A percentile compares a stretch with the other conserved stretches of the same genome.
Conservation (phyloP, 2,797 vertebrate species). For the Rhabdophis nuchalis region DNA sequence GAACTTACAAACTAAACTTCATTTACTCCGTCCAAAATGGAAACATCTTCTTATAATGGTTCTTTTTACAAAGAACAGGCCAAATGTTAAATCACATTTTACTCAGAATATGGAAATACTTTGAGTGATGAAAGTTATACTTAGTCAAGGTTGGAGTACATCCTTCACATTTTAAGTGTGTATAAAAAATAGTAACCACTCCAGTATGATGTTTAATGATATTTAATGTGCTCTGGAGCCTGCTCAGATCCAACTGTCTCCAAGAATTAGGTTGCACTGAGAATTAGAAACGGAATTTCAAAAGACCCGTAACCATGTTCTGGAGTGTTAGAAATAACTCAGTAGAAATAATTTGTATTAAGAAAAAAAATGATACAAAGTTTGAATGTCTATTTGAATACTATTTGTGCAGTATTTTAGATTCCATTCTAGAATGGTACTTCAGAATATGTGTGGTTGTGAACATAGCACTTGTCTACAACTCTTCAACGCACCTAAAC, state of each 20-base stretch:
- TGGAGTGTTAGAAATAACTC: conserved; percentile 26
- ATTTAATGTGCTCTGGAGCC: conserved; percentile 61
- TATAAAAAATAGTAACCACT: conserved; percentile 46
- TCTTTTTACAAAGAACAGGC: conserved; percentile 59
- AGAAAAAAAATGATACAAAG: neutral
- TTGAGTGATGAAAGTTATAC: conserved; percentile 62
- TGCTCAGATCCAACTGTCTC: conserved; percentile 56
- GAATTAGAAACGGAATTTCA: conserved; percentile 42
- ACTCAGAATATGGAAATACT: conserved; percentile 56
- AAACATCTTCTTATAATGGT: conserved; percentile 47
- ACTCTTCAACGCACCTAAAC: neutral
- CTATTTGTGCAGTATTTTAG: neutral
- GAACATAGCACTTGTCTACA: neutral
- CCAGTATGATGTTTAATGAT: conserved; percentile 56
- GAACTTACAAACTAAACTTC: conserved; percentile 58
- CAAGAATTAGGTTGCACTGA: conserved; percentile 45
- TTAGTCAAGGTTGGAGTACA: conserved; percentile 62
- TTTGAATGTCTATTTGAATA: neutral
- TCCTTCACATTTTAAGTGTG: conserved; percentile 56
- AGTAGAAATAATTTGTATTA: conserved; percentile 1
- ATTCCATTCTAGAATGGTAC: neutral
- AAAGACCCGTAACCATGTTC: conserved; percentile 41
- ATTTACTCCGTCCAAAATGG: conserved; percentile 48
- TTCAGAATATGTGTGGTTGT: neutral
- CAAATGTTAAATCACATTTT: conserved; percentile 52